Percentiles rank a stretch among this genome's conserved stretches.
Evolutionary conservation across 2,888 invertebrate genomes (phyloP).

Genomic region (Schrankia costaestrigalis): DNA sequence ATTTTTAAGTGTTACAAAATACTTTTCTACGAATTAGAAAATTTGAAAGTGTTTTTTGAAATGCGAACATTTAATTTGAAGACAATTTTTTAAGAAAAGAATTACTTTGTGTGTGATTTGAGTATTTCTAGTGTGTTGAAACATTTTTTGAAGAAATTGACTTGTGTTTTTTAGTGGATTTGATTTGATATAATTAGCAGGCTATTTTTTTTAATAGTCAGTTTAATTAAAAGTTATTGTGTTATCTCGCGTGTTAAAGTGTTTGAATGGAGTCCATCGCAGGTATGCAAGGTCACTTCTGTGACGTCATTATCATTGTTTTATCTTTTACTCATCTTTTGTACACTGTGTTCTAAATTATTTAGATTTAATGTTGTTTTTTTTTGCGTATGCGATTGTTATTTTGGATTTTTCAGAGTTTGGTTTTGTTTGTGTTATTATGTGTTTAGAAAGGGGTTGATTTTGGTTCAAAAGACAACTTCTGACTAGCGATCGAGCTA

Average conservation of each 20-base stretch:
- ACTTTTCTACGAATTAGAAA: constrained; percentile 8
- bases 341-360: neutral
- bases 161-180: too few species aligned
- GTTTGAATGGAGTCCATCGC: constrained; percentile 19
- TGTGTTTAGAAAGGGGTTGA: too few species aligned
- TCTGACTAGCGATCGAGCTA: too few species aligned
- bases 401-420: too few species aligned
- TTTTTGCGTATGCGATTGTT: too few species aligned
- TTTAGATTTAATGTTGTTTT: neutral
- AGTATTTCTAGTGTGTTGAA: too few species aligned
- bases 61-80: constrained; percentile 9
- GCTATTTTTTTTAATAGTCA: constrained; percentile 10
- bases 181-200: constrained; percentile 11
- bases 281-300: too few species aligned
- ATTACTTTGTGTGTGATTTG: too few species aligned
- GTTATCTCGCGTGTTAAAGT: neutral
- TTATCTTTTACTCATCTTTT: neutral
- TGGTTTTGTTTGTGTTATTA: too few species aligned
- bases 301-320: constrained; percentile 4
- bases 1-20: constrained; percentile 14
- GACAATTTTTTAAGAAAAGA: too few species aligned
- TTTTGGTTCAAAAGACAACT: too few species aligned
- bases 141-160: neutral
- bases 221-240: constrained; percentile 9
- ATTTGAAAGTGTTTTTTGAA: constrained; percentile 3